Base-by-base conservation (phyloP, 2,888 invertebrate genomes). In the Furcula furcula region DNA sequence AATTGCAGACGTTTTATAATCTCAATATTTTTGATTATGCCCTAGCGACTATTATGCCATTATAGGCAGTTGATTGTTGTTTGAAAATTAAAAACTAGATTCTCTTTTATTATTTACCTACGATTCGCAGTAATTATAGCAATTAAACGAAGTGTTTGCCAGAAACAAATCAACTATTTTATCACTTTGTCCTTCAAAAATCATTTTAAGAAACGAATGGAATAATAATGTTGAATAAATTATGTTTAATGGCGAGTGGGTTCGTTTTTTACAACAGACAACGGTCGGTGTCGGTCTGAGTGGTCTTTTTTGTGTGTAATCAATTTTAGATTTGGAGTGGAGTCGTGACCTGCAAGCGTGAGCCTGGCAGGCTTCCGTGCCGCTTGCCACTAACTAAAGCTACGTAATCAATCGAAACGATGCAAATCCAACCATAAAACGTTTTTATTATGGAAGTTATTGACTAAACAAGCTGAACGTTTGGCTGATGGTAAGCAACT, bases 291-390 rank as follows among this genome's bases (percentile, higher is more conserved):
- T 51, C 37, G 49, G 43, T 46, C 46, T 46, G 48, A 52, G 54
- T 65, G 62, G 54, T 63, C 58, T 72, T 76, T 78, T 76, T 81
- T 79, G 58, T 59, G 47, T 58, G 69, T 78, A 81, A 81, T 81
- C 78, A 80, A 80, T 81, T 79, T 83, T 77, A 76, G 69, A 82
- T 84, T 83, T 80, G 76, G 74, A 77, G 70, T 76, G 71, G 61
- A 76, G 66, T 84, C 81, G 82, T 81, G 85, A 85, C 76, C 67
- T 53, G 62, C 60, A 56, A 71, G 72, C 75, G 71, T 73, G 75
- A 74, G 66, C 52, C 61, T 21, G 1, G 63, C 55, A 52, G 70
- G 77, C 78, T 78, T 76, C 77, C 76, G 76, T 61, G 69, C 71
- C 61, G 65, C 67, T 71, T 54, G 59, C 32, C 41, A 49, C 20